Base-by-base conservation (phyloP, 1,140 invertebrate genomes). In the Trichogramma pretiosum region DNA sequence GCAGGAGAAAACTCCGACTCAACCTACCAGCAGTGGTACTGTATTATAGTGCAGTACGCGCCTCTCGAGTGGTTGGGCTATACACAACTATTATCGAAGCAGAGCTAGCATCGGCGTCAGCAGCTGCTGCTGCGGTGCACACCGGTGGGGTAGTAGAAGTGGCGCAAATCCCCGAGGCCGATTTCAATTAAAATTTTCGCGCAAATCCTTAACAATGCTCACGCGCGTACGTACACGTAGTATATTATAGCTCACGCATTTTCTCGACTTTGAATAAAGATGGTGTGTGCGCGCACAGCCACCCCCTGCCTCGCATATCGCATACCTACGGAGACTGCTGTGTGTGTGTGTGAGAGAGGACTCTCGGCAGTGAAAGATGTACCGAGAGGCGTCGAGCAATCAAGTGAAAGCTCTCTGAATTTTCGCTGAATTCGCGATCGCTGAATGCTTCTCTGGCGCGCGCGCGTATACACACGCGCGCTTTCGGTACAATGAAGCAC, bases 161-260 rank as follows among this genome's bases (percentile, higher is more conserved):
- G 9, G 36, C 19, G 8, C 17, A 0, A 14, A 32, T 17, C 28
- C 46, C 41, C 32, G 21, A 48, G 11, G 46, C 46, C 46, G 46
- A 40, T 48, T 48, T 41, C 46, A 48, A 48, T 48, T 48, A 48
- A 48, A 48, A 48, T 48, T n/a, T 41, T 48, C 35, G 46, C 35
- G 37, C 38, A 41, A 48, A 26, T 34, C 38, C 22, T 28, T 30
- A 13, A 48, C 46, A 48, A 48, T 48, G 46, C 26, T 35, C 24
- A 11, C 24, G 11, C 45, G 28, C 37, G 18, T 13, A 24, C 36
- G 24, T n/a, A n/a, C n/a, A n/a, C n/a, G n/a, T n/a, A n/a, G n/a
- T n/a, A n/a, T n/a, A n/a, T n/a, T n/a, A n/a, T n/a, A n/a, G n/a
- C n/a, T n/a, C n/a, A n/a, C n/a, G n/a, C n/a, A n/a, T n/a, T n/a